A percentile compares a stretch with the other conserved stretches of the same genome.
Evolutionary conservation across 2,888 invertebrate genomes (phyloP).

Genomic region (Drosophila acutilabella): DNA sequence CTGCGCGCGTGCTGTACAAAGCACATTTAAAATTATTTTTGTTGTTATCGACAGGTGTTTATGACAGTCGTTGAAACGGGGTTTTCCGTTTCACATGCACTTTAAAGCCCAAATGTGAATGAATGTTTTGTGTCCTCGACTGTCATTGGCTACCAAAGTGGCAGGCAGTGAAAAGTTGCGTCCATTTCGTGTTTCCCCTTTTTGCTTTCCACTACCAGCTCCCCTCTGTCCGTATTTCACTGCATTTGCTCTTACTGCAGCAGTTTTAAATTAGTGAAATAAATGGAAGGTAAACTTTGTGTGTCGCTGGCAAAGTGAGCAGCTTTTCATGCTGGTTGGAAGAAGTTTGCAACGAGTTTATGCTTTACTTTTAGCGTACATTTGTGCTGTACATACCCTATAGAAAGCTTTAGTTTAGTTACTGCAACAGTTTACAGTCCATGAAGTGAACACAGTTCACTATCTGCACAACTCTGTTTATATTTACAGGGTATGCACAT

Average conservation of each 20-base stretch:
- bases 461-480: not conserved
- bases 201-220: not conserved
- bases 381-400: not conserved
- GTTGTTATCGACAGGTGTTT: conserved; percentile 25
- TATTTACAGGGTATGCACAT: conserved; percentile 7
- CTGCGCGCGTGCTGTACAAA: conserved; percentile 17
- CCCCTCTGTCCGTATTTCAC: not conserved
- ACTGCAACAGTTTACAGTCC: no score
- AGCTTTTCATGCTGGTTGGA: not conserved
- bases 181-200: conserved; percentile 15
- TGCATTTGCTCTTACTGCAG: conserved; percentile 1
- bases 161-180: conserved; percentile 18
- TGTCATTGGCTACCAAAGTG: conserved; percentile 6
- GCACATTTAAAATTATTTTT: conserved; percentile 16
- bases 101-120: conserved; percentile 12
- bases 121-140: not conserved
- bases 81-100: conserved; percentile 9
- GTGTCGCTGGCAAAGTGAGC: not conserved
- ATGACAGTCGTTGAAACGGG: conserved; percentile 18
- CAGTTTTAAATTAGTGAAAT: conserved; percentile 37
- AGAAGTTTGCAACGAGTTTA: not conserved
- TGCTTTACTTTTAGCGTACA: not conserved
- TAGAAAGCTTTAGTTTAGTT: no score
- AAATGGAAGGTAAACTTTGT: conserved; percentile 18
- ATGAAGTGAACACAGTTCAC: no score